Base-by-base conservation (phyloP, 2,797 vertebrate genomes). In the Microctenopoma steveboyesi region DNA sequence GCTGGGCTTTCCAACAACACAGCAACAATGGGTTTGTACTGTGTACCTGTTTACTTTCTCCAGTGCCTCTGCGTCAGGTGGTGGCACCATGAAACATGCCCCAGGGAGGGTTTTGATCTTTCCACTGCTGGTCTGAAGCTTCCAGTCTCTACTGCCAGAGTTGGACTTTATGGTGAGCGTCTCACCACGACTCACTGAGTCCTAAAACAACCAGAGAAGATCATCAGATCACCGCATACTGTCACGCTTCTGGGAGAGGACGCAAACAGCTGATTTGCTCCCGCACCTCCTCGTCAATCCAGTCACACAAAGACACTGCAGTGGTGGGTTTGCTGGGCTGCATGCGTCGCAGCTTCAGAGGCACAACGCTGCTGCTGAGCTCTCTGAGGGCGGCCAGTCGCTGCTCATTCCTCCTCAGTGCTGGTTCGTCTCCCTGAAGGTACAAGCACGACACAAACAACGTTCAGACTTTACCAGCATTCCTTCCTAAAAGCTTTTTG, bases 291-390 rank as follows among this genome's bases (percentile, higher is more conserved):
- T 92, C 92, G 0, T 95, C 92, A 1, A 82, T 89, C 97, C 97
- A 99, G 89, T 98, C 96, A n/a, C 97, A 99, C 82, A 98, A 91
- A 15, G 95, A 83, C 42, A 96, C 83, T 18, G 90, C 91, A 0
- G 50, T 72, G 65, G 94, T 83, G 33, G 90, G 67, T 71, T 92
- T 91, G 53, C 76, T 64, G 25, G 91, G 76, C 0, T 0, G 42
- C 7, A 15, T 78, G 35, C 96, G 92, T 16, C 97, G 94, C 39
- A 93, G 82, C 16, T 94, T 95, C 85, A 99, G 91, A 0, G 98
- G 97, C 9, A 84, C 85, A 4, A 98, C 70, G 0, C 66, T 86
- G 39, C 50, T 71, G 86, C 95, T 95, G 53, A 70, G 88, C 18
- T 88, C 91, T 85, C 75, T 95, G 81, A 99, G 95, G 45, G 94